Percentiles rank a stretch among this genome's conserved stretches.
phyloP scores from a whole-genome alignment of 2,113 vertebrate genomes.

The Regulus satrapa region DNA sequence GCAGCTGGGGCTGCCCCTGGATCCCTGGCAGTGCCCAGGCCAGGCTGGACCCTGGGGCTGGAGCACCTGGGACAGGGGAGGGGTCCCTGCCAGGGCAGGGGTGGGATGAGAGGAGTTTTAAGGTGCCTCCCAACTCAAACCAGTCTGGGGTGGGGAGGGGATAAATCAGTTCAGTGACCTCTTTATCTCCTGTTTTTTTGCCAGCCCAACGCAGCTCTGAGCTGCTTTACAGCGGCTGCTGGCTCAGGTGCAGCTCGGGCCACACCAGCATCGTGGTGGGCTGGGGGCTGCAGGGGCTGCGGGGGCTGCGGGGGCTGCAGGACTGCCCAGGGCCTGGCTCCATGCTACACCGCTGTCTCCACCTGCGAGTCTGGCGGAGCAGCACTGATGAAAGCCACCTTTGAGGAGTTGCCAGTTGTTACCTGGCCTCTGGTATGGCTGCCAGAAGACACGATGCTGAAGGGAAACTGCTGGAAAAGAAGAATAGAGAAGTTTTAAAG shows the following conservation, averaged over 20 bases:
- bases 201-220: too few species aligned
- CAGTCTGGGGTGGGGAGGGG: neutral
- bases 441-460: neutral
- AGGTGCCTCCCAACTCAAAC: neutral
- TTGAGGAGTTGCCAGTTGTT: neutral
- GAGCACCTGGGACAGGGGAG: neutral
- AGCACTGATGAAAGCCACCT: accelerated
- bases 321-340: neutral
- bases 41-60: neutral
- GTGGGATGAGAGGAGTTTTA: accelerated
- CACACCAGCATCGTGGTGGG: accelerated
- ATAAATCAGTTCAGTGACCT: accelerated
- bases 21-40: neutral
- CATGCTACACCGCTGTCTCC: accelerated
- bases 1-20: neutral
- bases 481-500: neutral
- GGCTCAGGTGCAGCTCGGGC: neutral
- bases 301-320: neutral
- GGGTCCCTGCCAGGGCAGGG: neutral
- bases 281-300: neutral
- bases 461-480: neutral
- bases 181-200: neutral
- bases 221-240: neutral
- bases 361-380: accelerated
- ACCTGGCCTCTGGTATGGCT: neutral